These are phyloP conservation scores for Microctonus brassicae DNA, from an alignment of 2,888 invertebrate species.

Conservation along the genomic window DNA sequence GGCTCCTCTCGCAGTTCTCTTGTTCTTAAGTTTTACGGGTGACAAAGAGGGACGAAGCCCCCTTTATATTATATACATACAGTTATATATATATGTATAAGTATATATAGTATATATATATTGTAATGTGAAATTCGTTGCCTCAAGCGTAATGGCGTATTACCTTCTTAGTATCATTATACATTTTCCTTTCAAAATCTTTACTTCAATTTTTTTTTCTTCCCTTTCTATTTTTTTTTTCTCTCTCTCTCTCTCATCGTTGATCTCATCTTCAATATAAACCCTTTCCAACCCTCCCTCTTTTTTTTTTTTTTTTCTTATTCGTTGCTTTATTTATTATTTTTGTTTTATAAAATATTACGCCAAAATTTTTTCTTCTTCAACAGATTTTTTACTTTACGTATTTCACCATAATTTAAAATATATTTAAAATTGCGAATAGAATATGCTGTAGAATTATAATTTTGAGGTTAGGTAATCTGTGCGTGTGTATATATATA, in stretches of 20 bases:
- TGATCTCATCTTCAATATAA: constrained; percentile 26
- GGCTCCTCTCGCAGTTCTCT: not conserved
- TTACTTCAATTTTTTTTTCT: constrained; percentile 6
- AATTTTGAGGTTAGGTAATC: no score
- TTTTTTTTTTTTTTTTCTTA: constrained; percentile 16
- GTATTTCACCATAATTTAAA: constrained; percentile 19
- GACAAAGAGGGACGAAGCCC: constrained; percentile 25
- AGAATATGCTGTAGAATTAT: no score
- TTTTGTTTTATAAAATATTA: not conserved
- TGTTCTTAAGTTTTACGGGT: constrained; percentile 15
- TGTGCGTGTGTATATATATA: no score
- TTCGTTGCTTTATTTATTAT: not conserved
- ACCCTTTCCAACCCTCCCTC: constrained; percentile 13
- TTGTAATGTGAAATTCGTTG: constrained; percentile 13
- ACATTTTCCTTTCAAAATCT: constrained; percentile 21
- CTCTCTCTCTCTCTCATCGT: no score
- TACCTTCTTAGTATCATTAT: constrained; percentile 29
- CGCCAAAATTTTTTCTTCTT: not conserved
- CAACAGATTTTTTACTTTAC: not conserved
- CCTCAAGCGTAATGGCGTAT: constrained; percentile 26
- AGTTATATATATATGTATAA: not conserved
- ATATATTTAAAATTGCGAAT: constrained; percentile 19
- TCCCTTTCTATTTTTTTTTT: no score
- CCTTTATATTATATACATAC: not conserved
- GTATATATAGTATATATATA: not conserved